These are phyloP conservation scores for Trilocha varians DNA, from an alignment of 2,888 invertebrate genomes.

Conservation along the genomic window DNA sequence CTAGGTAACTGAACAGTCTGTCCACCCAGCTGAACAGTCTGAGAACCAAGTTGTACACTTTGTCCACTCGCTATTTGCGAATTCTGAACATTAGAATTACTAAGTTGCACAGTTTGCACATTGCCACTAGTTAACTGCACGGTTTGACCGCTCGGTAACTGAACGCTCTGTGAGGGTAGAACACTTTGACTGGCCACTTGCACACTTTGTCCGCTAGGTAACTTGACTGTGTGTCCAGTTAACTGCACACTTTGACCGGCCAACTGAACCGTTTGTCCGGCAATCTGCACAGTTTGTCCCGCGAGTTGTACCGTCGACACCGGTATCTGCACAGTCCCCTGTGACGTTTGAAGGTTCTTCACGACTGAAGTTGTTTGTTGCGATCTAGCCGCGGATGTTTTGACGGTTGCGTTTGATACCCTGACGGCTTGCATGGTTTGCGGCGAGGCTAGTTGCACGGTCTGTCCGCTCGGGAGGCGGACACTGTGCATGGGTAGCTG, in stretches of 20 bases:
- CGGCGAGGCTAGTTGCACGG: slow-evolving; percentile 50
- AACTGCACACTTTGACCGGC: slow-evolving; percentile 55
- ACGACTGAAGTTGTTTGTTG: slow-evolving; percentile 28
- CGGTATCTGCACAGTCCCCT: slow-evolving; percentile 42
- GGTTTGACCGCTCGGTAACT: slow-evolving; percentile 46
- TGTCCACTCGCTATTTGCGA: slow-evolving; percentile 29
- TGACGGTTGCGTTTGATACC: slow-evolving; percentile 28
- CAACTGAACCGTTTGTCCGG: slow-evolving; percentile 53
- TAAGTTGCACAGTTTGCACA: slow-evolving; percentile 30
- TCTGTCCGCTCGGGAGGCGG: slow-evolving; percentile 54
- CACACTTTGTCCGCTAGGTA: slow-evolving; percentile 56
- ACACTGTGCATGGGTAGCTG: slow-evolving; percentile 55
- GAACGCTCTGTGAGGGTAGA: slow-evolving; percentile 43
- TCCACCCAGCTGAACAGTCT: slow-evolving; percentile 24
- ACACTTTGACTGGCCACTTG: slow-evolving; percentile 48
- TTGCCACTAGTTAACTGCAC: slow-evolving; percentile 47
- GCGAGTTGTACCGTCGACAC: slow-evolving; percentile 48
- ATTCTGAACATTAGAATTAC: slow-evolving; percentile 23
- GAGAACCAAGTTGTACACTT: slow-evolving; percentile 22
- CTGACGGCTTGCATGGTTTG: slow-evolving; percentile 43
- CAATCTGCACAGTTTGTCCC: slow-evolving; percentile 53
- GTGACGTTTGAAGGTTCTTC: slow-evolving; percentile 29
- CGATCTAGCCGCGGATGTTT: slow-evolving; percentile 30
- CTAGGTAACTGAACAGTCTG: slow-evolving; percentile 24
- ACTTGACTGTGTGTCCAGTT: slow-evolving; percentile 62